phyloP scores from a whole-genome alignment of 2,888 invertebrate species.

The Lasioglossum lativentre region DNA sequence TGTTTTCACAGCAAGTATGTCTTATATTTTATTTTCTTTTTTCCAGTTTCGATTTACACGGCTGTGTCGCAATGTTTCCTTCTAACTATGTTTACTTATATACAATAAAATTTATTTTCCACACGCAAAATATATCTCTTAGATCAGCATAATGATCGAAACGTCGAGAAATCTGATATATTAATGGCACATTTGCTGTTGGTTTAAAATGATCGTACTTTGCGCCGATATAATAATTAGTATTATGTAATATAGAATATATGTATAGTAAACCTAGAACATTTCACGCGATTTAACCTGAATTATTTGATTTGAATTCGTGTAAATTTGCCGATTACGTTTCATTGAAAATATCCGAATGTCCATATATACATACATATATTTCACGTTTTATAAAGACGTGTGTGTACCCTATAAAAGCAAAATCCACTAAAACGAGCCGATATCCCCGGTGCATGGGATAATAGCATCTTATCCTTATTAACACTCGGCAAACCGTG shows the following conservation, averaged over 20 bases:
- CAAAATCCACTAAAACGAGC: neutral
- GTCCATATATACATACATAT: neutral
- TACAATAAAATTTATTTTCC: too few relatives aligned
- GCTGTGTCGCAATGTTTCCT: too few relatives aligned
- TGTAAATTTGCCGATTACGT: neutral
- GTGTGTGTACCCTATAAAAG: neutral
- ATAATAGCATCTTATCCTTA: conserved; percentile 1
- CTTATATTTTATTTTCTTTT: too few relatives aligned
- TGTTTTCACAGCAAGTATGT: too few relatives aligned
- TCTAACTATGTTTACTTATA: too few relatives aligned
- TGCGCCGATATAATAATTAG: too few relatives aligned
- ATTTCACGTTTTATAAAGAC: neutral
- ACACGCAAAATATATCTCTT: too few relatives aligned
- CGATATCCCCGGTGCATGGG: neutral
- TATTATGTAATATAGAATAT: neutral
- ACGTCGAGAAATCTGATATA: too few relatives aligned
- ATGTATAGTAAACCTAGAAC: neutral
- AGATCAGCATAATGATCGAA: too few relatives aligned
- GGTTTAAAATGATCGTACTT: too few relatives aligned
- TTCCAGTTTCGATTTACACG: too few relatives aligned
- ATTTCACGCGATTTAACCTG: neutral
- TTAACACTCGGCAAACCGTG: neutral
- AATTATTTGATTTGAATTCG: neutral
- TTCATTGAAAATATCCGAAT: neutral
- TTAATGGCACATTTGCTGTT: too few relatives aligned